These are phyloP conservation scores for Nephrotoma flavescens DNA, from an alignment of 2,888 invertebrate genomes.

Conservation along the genomic window DNA sequence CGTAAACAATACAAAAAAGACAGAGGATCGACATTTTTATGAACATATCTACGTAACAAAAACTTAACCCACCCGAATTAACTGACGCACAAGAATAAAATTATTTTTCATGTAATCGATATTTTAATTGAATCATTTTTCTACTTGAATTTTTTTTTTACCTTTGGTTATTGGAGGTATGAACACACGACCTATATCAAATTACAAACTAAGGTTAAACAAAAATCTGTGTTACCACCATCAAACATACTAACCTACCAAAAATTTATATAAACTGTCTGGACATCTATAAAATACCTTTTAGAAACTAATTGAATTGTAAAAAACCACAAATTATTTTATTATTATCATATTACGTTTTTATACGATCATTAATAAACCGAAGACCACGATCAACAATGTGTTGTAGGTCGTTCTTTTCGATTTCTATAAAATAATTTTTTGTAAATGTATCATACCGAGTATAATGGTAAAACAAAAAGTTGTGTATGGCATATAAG, in stretches of 20 bases:
- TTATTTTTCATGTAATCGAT: not conserved
- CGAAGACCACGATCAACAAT: not conserved
- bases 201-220: not conserved
- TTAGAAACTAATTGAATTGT: not conserved
- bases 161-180: not conserved
- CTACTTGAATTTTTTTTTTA: slow-evolving; percentile 1
- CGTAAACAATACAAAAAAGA: not conserved
- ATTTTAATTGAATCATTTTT: slow-evolving; percentile 3
- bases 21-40: not conserved
- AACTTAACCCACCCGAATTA: not conserved
- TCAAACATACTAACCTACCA: not conserved
- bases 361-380: not conserved
- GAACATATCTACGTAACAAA: not conserved
- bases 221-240: not conserved
- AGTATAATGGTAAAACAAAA: not conserved
- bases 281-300: not conserved
- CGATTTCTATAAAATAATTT: not conserved
- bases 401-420: not conserved
- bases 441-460: not conserved
- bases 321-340: not conserved
- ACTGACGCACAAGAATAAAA: not conserved
- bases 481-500: not conserved
- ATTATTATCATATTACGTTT: not conserved
- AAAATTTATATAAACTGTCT: not conserved
- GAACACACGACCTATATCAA: not conserved